Conservation (phyloP, 2,113 vertebrate genomes). For the Odocoileus hemionus region DNA sequence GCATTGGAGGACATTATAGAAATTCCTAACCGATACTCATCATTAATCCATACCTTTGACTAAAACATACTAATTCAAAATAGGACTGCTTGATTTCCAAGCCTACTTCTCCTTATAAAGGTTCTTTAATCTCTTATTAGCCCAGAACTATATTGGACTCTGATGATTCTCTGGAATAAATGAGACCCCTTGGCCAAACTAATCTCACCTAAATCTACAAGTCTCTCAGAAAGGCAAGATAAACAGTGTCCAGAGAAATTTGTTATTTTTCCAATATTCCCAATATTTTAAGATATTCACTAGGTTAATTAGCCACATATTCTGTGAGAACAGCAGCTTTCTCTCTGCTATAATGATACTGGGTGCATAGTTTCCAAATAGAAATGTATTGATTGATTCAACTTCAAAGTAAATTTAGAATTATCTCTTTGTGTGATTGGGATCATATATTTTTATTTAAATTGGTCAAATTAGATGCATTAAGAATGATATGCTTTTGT, state of each 20-base stretch:
- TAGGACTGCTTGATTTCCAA: neutral
- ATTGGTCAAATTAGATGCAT: neutral
- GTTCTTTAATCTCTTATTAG: neutral
- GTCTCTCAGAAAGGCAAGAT: neutral
- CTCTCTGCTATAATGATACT: neutral
- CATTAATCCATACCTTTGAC: neutral
- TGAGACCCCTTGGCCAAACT: neutral
- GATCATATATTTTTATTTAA: neutral
- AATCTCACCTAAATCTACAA: neutral
- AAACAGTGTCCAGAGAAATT: neutral
- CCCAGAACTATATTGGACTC: neutral
- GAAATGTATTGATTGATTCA: neutral
- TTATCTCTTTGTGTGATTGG: neutral
- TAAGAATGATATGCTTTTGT: constrained; percentile 10
- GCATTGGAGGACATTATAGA: neutral
- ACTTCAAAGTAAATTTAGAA: neutral
- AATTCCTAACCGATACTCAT: neutral
- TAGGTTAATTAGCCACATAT: neutral
- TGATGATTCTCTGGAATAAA: neutral
- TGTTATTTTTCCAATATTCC: neutral
- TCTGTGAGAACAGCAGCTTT: neutral
- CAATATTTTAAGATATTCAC: neutral
- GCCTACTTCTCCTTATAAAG: neutral
- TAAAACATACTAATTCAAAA: constrained; percentile 12
- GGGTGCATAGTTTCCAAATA: neutral